A percentile compares a stretch with the other conserved stretches of the same genome.
Evolutionary conservation across 2,888 invertebrate genomes (phyloP).

Genomic region (Sepiola atlantica): DNA sequence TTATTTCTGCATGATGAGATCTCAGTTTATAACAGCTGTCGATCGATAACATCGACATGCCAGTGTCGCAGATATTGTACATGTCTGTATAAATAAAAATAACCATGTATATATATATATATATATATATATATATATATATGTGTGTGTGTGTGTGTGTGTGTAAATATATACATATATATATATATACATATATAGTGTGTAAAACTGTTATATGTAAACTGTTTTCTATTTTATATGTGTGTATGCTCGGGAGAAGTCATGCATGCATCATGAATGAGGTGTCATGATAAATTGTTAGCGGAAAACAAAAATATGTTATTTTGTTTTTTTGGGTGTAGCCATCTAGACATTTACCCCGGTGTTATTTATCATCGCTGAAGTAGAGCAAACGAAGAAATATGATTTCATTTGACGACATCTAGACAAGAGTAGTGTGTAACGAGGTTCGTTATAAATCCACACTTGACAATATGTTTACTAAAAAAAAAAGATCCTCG

Average conservation of each 20-base stretch:
- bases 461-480: neutral
- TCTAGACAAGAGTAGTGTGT: neutral
- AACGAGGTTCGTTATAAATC: neutral
- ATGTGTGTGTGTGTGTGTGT: too few species aligned
- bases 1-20: too few species aligned
- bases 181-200: too few species aligned
- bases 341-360: neutral
- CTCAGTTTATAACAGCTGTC: too few species aligned
- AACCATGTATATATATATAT: too few species aligned
- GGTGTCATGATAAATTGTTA: neutral
- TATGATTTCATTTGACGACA: neutral
- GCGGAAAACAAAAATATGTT: neutral
- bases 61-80: too few species aligned
- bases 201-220: too few species aligned
- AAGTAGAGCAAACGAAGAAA: neutral
- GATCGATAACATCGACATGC: too few species aligned
- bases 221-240: too few species aligned
- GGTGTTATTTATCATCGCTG: neutral
- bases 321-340: neutral
- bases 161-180: too few species aligned
- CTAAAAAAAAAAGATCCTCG: neutral
- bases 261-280: neutral
- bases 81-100: too few species aligned
- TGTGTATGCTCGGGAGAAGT: neutral
- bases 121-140: too few species aligned